A percentile compares a stretch with the other conserved stretches of the same genome.
These are phyloP conservation scores for Anaspis maculata DNA, from an alignment of 2,888 invertebrate genomes.

Conservation along the genomic window DNA sequence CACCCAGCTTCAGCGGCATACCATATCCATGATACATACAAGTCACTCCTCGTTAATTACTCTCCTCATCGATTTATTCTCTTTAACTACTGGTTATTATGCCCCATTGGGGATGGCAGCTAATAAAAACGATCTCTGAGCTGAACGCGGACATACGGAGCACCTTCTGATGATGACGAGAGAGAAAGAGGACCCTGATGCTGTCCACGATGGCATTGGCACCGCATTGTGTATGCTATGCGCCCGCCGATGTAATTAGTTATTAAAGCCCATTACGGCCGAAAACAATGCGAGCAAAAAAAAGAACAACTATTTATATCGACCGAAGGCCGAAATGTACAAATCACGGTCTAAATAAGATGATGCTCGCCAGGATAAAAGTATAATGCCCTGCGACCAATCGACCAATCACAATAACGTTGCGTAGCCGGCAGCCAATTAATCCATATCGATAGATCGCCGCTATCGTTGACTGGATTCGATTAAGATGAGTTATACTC, in stretches of 20 bases:
- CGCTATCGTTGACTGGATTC: constrained; percentile 33
- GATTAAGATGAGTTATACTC: constrained; percentile 37
- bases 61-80: constrained; percentile 14
- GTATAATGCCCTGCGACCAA: constrained; percentile 30
- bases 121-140: constrained; percentile 15
- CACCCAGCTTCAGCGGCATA: too few relatives aligned
- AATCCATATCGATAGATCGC: constrained; percentile 35
- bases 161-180: too few relatives aligned
- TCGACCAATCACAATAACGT: constrained; percentile 36
- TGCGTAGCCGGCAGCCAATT: constrained; percentile 39
- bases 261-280: constrained; percentile 16
- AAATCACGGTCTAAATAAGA: constrained; percentile 34
- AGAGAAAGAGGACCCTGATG: too few relatives aligned
- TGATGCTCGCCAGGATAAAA: constrained; percentile 32
- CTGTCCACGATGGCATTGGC: too few relatives aligned
- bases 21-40: too few relatives aligned
- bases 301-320: too few relatives aligned
- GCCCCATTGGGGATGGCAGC: constrained; percentile 18
- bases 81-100: constrained; percentile 19
- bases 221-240: too few relatives aligned
- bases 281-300: constrained; percentile 18
- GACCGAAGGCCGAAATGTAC: constrained; percentile 21
- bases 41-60: constrained; percentile 16
- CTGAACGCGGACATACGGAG: too few relatives aligned
- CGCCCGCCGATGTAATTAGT: constrained; percentile 20